Evolutionary conservation across 1,140 invertebrate species (phyloP), one percentile per base, ranked within the genome.

Genomic region (Micrasema minimum): DNA sequence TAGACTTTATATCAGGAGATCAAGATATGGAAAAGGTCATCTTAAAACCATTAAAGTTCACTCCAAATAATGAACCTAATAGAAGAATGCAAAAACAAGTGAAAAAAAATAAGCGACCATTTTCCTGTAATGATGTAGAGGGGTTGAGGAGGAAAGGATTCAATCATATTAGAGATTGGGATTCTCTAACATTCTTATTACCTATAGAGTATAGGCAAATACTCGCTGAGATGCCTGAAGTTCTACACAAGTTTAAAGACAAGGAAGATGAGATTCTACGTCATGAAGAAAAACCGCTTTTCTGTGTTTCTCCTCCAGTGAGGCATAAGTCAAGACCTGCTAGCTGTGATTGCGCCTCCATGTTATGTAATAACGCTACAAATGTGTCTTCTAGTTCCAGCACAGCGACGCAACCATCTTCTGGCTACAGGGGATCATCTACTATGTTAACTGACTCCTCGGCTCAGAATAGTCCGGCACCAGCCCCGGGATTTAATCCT

Each of bases 121-220:
- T 92, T 73, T 94, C 92, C 20, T 94, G 91, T 77, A 92, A 90
- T 73, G 93, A 96, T 78, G 85, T 95, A 37, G 94, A 96, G 80
- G 86, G 88, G 22, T 80, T 96, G 12, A 90, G 90, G 75, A 91
- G 90, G 75, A 89, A 91, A 78, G 92, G 92, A 68, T 90, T 96
- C 69, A 88, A 88, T 20, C 93, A 96, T 77, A 90, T 97, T 9
- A 88, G 90, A 77, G 95, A 97, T 78, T 97, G 95, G 95, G 93
- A 96, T 77, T 96, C 93, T 0, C 82, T 97, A 37, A 94, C 92
- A 69, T 91, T 96, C 59, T 83, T 97, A 16, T 79, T 97, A 43
- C 95, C 95, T 0, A 83, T 85, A 59, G 93, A 97, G 79, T 94
- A 94, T 78, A 87, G 87, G 66, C 86, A 89, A 72, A 86, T 92